Conservation (phyloP, 2,797 vertebrate species). For the Peromyscus nudipes region DNA sequence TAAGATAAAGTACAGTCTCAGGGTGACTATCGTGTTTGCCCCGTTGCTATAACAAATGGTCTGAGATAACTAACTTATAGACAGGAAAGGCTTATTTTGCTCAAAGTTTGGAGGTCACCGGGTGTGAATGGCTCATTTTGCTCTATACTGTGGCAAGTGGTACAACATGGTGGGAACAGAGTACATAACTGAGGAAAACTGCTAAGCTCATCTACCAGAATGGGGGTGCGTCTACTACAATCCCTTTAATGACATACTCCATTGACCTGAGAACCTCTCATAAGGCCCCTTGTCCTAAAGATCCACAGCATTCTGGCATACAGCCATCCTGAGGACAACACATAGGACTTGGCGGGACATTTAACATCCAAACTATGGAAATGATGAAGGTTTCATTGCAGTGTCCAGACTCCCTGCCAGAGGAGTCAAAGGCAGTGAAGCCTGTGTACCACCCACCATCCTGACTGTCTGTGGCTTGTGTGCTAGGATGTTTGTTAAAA, state of each 20-base stretch:
- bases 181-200: background rate
- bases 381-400: background rate
- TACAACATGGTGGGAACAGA: background rate
- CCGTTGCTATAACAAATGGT: background rate
- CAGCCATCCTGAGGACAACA: background rate
- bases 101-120: background rate
- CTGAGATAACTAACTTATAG: background rate
- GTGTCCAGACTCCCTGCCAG: background rate
- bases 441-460: background rate
- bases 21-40: background rate
- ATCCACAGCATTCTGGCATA: background rate
- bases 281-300: too few species aligned
- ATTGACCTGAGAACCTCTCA: background rate
- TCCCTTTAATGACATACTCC: background rate
- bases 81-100: background rate
- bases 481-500: too few species aligned
- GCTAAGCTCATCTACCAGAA: background rate
- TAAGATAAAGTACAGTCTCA: background rate
- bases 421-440: background rate
- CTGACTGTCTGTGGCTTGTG: background rate
- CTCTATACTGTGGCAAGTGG: background rate
- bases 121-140: background rate
- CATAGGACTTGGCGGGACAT: rapidly evolving
- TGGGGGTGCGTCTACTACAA: background rate
- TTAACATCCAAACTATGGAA: background rate